Percentiles rank a stretch among this genome's conserved stretches.
Evolutionary conservation across 2,888 invertebrate species (phyloP).

Genomic region (Drosophila anomalata): DNA sequence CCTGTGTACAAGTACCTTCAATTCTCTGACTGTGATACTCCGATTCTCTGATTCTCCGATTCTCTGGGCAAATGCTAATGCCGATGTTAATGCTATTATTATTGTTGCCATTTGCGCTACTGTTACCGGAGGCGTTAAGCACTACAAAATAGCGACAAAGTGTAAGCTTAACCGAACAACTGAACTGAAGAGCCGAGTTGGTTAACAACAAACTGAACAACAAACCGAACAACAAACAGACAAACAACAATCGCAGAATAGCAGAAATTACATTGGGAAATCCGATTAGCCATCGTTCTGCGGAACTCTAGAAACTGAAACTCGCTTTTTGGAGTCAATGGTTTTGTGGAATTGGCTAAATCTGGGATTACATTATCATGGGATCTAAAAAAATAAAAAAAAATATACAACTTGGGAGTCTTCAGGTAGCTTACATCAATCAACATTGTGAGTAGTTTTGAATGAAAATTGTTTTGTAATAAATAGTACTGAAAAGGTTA

Average conservation of each 20-base stretch:
- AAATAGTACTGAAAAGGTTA: too few relatives aligned
- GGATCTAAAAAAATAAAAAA: constrained; percentile 4
- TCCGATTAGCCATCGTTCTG: constrained; percentile 63
- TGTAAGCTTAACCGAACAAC: constrained; percentile 45
- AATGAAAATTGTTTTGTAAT: neutral
- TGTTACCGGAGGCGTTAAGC: constrained; percentile 50
- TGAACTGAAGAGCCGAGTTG: constrained; percentile 11
- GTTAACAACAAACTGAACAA: constrained; percentile 1
- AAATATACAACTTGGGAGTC: neutral
- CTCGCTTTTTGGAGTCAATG: constrained; percentile 44
- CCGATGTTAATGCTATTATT: constrained; percentile 45
- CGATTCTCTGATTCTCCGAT: constrained; percentile 26
- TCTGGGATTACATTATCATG: constrained; percentile 38
- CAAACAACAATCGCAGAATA: constrained; percentile 48
- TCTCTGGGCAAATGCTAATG: constrained; percentile 36
- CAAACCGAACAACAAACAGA: constrained; percentile 24
- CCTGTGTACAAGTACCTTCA: constrained; percentile 1
- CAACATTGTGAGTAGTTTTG: neutral
- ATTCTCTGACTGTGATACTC: neutral
- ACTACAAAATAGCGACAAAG: constrained; percentile 63
- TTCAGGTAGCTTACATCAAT: neutral
- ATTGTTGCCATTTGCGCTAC: constrained; percentile 41
- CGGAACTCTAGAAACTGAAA: constrained; percentile 52
- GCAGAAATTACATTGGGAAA: constrained; percentile 66
- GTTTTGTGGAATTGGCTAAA: constrained; percentile 32